Base-by-base conservation (phyloP, 1,140 invertebrate species). In the Odontomachus brunneus region DNA sequence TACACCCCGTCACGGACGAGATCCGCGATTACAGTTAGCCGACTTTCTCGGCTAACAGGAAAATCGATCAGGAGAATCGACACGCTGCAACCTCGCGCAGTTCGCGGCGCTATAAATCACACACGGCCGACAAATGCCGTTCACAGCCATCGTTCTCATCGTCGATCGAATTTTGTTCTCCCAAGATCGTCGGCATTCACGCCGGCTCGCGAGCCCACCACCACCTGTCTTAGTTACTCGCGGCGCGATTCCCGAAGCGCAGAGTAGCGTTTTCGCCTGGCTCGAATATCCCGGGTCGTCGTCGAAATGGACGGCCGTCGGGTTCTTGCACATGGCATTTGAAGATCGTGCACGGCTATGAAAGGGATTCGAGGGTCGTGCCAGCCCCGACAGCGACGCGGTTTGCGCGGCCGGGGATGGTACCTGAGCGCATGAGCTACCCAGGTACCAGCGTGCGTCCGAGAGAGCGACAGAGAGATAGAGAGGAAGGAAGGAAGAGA, bases 321-420 rank as follows among this genome's bases (percentile, higher is more conserved):
- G 63, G 74, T 84, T 82, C 71, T 72, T 53, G 82, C 76, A 71
- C 80, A 87, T 57, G 74, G 67, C 33, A 51, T 78, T 87, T 69
- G 81, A 74, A 83, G 72, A 65, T 48, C 71, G 65, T 33, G 85
- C 9, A n/a, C 60, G 66, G 82, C 44, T 84, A 84, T 76, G 85
- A 88, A 84, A 87, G 66, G 69, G 71, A 72, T 80, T 78, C 74
- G 84, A 19, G 82, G 60, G 55, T 63, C 65, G 59, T 66, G 74
- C 57, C 85, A 33, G n/a, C n/a, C n/a, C n/a, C n/a, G n/a, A n/a
- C n/a, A n/a, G n/a, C 17, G 53, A 44, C 57, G 57, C 76, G 62
- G 51, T 80, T 69, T 78, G 69, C 17, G 19, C 38, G 11, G 44
- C 1, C 15, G 33, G 17, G 11, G 15, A 11, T n/a, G 15, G 60